Base-by-base conservation (phyloP, 2,888 invertebrate genomes). In the Caenorhabditis wallacei region DNA sequence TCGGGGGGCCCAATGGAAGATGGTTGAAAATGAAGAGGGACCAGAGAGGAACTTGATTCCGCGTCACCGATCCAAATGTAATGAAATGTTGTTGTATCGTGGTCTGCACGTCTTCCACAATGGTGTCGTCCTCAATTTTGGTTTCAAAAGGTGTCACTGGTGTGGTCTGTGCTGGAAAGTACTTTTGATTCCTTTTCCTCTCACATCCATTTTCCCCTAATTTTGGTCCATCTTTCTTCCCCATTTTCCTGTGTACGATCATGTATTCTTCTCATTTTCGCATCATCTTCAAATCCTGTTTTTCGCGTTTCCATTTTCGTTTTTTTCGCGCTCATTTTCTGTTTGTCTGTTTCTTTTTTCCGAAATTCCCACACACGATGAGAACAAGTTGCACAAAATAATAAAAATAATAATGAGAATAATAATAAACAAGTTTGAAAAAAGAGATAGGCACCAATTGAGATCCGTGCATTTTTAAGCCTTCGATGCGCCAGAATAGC, bases 61-160 rank as follows among this genome's bases (percentile, higher is more conserved):
- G 82, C 82, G 79, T 70, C 82, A 83, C 61, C 78, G 82, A 82
- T 82, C 79, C 75, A 83, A 83, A 83, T 80, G 79, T 83, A 83
- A 80, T 83, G 83, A 83, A 80, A 80, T 83, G 83, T 83, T 83
- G 76, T 78, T 83, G 71, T 78, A 63, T 82, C 66, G 82, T 54
- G 56, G 74, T 79, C 71, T 80, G 64, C 79, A 56, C 64, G 70
- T 70, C 69, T 57, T 70, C 69, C 72, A 71, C 72, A 80, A 71
- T 80, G 66, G 68, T 80, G 71, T 80, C 79, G 79, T 80, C 72
- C 72, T 80, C 79, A 80, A 80, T 80, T 71, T 80, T 71, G 79
- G 79, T 80, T 80, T 71, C 79, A 80, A 80, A n/a, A 72, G 71
- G 72, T 80, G 79, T 72, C 79, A 59, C 57, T 64, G 35, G 20